A percentile compares a stretch with the other conserved stretches of the same genome.
These are phyloP conservation scores for Lagopus leucura DNA, from an alignment of 2,113 vertebrate genomes.

Conservation along the genomic window DNA sequence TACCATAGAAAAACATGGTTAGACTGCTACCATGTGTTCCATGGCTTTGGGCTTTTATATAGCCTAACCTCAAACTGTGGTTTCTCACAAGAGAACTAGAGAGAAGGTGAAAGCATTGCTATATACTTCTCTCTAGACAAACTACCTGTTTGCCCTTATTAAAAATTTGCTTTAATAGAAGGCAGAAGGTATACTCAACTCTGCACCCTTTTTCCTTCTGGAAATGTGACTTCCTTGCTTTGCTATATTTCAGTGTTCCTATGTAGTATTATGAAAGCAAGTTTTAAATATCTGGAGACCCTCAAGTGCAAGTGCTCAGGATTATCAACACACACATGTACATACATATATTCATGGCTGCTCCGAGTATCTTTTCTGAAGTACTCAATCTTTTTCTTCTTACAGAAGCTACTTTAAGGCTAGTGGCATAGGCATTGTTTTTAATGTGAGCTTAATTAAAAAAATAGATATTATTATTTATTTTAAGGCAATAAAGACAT, in stretches of 20 bases:
- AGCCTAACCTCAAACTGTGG: neutral
- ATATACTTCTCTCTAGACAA: neutral
- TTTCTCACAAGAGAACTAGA: neutral
- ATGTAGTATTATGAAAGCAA: neutral
- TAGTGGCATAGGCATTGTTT: neutral
- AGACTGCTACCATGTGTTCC: neutral
- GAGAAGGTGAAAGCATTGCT: neutral
- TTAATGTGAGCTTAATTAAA: neutral
- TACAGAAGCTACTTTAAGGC: neutral
- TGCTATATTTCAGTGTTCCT: neutral
- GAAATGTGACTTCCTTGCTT: neutral
- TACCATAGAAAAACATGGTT: neutral
- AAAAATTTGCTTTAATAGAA: conserved; percentile 3
- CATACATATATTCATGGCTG: neutral
- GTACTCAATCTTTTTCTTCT: neutral
- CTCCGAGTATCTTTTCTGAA: neutral
- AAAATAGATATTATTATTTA: neutral
- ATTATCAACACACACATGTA: neutral
- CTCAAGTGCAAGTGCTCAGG: neutral
- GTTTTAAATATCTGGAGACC: neutral
- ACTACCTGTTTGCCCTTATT: neutral
- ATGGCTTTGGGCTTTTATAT: neutral
- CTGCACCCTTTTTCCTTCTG: neutral
- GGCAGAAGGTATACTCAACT: neutral
- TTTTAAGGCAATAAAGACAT: neutral